Evolutionary conservation across 2,888 invertebrate genomes (phyloP), one percentile per base, ranked within the genome.

Genomic region (Nomada lathburiana): DNA sequence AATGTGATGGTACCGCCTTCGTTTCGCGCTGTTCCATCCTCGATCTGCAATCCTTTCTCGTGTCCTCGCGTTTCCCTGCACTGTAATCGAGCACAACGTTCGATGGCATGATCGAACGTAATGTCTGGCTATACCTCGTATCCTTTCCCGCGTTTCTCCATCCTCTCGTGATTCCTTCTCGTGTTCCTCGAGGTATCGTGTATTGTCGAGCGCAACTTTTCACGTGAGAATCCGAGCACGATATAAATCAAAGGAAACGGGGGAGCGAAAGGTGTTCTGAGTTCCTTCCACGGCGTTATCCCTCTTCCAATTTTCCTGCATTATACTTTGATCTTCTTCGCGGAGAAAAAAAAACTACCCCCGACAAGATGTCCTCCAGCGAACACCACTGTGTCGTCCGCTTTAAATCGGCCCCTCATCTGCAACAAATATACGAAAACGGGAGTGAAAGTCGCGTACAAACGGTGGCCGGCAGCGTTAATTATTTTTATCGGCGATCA

Each of bases 401-500:
- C 42, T 18, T 26, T 23, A 23, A 23, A 64, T 70, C 36, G n/a
- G 20, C 16, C 36, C 26, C 11, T 13, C 20, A 26, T 70, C 10
- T n/a, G 2, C 16, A 18, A 20, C 2, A 9, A 53, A 20, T 9
- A 18, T 9, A 5, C 4, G n/a, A 3, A 2, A 36, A 60, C 23
- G 5, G 18, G 2, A 23, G 47, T 42, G 13, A 10, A 62, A 62
- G 44, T 44, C 29, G 7, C 60, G 53, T 20, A 20, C 20, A 68
- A 75, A 60, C 42, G 57, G 44, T 50, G 42, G 13, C 11, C 50
- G 20, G 2, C 7, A 11, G 23, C 29, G 65, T 55, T 72, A 73
- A 77, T 77, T 73, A 77, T 73, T 77, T 67, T 55, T 67, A 73
- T 67, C 73, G 47, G 65, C 67, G 3, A 52, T 67, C 62, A 67